A percentile compares a stretch with the other conserved stretches of the same genome.
Conservation (phyloP, 2,888 invertebrate genomes). For the Smittia sp. region DNA sequence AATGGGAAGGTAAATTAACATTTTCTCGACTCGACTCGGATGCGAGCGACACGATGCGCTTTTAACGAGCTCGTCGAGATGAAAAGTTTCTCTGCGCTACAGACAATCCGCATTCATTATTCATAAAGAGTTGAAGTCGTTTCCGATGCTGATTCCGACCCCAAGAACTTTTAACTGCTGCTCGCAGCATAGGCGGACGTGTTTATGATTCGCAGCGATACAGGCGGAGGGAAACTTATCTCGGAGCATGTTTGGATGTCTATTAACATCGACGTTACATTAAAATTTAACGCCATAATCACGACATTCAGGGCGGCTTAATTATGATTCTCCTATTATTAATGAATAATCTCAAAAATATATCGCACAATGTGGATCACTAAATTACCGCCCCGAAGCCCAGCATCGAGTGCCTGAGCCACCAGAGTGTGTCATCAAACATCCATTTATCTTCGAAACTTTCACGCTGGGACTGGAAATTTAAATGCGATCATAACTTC, state of each 20-base stretch:
- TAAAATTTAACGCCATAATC: conserved; percentile 38
- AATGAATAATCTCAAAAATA: conserved; percentile 29
- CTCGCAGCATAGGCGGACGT: not conserved
- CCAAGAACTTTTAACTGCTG: conserved; percentile 19
- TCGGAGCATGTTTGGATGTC: conserved; percentile 8
- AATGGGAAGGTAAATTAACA: not conserved
- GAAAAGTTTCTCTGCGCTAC: not conserved
- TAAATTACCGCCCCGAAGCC: conserved; percentile 16
- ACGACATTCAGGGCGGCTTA: conserved; percentile 19
- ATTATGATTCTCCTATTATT: conserved; percentile 34
- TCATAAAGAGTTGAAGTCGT: not conserved
- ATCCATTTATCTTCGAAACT: not conserved
- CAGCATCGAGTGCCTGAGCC: not conserved
- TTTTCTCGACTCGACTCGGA: not conserved
- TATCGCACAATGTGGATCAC: not conserved
- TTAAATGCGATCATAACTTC: conserved; percentile 3
- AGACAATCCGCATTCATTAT: conserved; percentile 11
- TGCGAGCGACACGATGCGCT: not conserved
- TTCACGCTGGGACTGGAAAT: not conserved
- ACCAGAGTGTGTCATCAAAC: not conserved
- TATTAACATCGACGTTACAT: conserved; percentile 30
- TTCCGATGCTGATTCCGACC: not conserved
- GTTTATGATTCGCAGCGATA: not conserved
- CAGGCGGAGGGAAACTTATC: not conserved
- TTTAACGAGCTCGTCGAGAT: not conserved